phyloP scores from a whole-genome alignment of 2,113 vertebrate genomes.

The Percina caprodes region DNA sequence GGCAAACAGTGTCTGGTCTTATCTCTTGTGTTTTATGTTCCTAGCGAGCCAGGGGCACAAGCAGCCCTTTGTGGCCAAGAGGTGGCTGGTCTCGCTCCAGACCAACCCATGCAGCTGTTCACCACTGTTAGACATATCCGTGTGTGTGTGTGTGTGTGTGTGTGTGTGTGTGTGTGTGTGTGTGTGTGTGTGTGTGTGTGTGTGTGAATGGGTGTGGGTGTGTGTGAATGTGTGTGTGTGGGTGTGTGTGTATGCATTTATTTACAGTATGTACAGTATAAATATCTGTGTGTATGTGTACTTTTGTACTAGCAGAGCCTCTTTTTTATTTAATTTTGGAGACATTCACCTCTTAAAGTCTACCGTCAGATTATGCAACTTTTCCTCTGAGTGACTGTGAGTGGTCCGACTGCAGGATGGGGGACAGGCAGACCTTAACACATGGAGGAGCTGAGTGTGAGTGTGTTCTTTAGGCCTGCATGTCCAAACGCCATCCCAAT shows the following conservation, averaged over 20 bases:
- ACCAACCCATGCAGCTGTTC: slow-evolving; percentile 84
- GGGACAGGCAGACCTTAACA: not conserved
- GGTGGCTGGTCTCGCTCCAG: slow-evolving; percentile 82
- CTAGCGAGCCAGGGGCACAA: slow-evolving; percentile 79
- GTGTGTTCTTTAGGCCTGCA: not conserved
- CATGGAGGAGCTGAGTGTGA: not conserved
- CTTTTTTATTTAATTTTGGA: slow-evolving; percentile 14
- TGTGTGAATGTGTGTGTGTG: not conserved
- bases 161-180: slow-evolving; percentile 26
- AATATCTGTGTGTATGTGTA: slow-evolving; percentile 10
- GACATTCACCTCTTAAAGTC: slow-evolving; percentile 22
- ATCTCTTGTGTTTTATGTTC: slow-evolving; percentile 86
- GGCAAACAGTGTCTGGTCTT: slow-evolving; percentile 81
- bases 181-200: slow-evolving; percentile 7
- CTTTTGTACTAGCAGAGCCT: not conserved
- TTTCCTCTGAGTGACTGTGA: slow-evolving; percentile 19
- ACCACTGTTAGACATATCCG: slow-evolving; percentile 79
- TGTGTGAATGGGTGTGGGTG: slow-evolving; percentile 18
- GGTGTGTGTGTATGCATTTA: slow-evolving; percentile 3
- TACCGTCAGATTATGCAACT: slow-evolving; percentile 5
- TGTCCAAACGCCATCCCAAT: not conserved
- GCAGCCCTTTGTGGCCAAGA: slow-evolving; percentile 83
- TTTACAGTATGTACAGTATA: not conserved
- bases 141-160: slow-evolving; percentile 57
- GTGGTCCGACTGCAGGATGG: not conserved